phyloP scores from a whole-genome alignment of 2,888 invertebrate genomes.

The Acanthopleura granulata region DNA sequence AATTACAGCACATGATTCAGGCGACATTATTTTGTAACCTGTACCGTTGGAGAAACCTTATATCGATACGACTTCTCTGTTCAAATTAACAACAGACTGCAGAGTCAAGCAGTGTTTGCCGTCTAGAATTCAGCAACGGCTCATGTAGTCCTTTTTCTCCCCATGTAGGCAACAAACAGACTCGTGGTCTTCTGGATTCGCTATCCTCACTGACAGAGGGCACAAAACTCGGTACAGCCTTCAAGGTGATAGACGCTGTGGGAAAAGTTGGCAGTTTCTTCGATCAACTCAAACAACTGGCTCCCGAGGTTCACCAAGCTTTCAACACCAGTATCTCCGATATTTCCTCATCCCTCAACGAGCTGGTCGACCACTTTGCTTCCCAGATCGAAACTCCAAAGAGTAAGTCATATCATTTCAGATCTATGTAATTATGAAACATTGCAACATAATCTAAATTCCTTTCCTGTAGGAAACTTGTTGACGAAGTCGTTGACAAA shows the following conservation, averaged over 20 bases:
- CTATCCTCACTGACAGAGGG: not conserved
- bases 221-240: slow-evolving; percentile 20
- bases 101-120: too few species aligned
- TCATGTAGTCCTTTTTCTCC: too few species aligned
- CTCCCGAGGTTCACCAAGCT: slow-evolving; percentile 20
- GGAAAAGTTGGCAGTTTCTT: slow-evolving; percentile 21
- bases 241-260: slow-evolving; percentile 21
- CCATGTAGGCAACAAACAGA: too few species aligned
- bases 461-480: too few species aligned
- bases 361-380: slow-evolving; percentile 9
- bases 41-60: too few species aligned
- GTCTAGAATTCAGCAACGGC: too few species aligned
- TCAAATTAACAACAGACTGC: too few species aligned
- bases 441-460: too few species aligned
- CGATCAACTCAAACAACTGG: slow-evolving; percentile 15
- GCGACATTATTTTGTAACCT: too few species aligned
- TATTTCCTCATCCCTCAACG: slow-evolving; percentile 1
- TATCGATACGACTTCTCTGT: too few species aligned
- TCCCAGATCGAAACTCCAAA: not conserved
- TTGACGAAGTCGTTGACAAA: too few species aligned
- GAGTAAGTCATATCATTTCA: not conserved
- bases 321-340: slow-evolving; percentile 19
- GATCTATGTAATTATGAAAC: not conserved
- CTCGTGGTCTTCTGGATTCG: slow-evolving; percentile 12
- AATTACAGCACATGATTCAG: too few species aligned